phyloP scores from a whole-genome alignment of 2,113 vertebrate species.

The Phocoena sinus region DNA sequence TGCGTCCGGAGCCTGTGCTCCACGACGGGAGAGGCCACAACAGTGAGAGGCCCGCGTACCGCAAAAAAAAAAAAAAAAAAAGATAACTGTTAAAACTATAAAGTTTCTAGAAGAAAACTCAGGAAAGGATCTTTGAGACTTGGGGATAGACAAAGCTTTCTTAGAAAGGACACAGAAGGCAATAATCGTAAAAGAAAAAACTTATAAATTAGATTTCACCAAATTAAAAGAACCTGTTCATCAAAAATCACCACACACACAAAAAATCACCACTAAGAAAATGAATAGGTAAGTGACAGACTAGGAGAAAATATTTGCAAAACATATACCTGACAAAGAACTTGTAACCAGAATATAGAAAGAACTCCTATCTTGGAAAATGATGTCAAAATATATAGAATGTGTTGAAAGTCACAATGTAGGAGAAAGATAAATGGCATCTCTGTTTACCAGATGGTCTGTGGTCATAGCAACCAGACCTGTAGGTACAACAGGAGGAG shows the following conservation, averaged over 20 bases:
- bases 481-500: neutral
- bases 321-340: neutral
- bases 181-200: neutral
- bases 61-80: too few relatives aligned
- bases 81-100: neutral
- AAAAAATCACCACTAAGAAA: neutral
- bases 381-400: neutral
- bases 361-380: neutral
- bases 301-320: neutral
- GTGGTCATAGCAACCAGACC: neutral
- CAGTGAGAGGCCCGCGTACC: too few relatives aligned
- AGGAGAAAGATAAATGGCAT: neutral
- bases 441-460: neutral
- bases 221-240: neutral
- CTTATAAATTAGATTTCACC: neutral
- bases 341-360: neutral
- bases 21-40: too few relatives aligned
- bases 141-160: neutral
- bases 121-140: neutral
- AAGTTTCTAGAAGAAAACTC: neutral
- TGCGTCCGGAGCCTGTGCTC: too few relatives aligned
- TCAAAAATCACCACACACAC: neutral
- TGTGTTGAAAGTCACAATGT: neutral
- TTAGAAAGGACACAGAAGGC: neutral
- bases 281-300: neutral